Evolutionary conservation across 2,888 invertebrate genomes (phyloP), one percentile per base, ranked within the genome.

Genomic region (Mystacides longicornis): DNA sequence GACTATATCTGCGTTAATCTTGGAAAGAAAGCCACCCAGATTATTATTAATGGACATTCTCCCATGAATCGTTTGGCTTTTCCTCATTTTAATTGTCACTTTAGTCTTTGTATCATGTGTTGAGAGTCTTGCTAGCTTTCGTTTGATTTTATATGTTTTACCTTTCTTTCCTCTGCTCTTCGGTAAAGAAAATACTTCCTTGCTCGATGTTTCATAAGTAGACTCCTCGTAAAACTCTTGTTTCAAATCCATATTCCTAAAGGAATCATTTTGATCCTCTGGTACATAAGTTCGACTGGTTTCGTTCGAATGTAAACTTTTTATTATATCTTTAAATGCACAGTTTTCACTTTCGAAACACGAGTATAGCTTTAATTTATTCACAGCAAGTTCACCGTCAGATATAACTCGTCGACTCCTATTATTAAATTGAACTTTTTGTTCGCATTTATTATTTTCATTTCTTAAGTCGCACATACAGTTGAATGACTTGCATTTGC

Each of bases 11-110:
- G 33, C 23, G 47, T 55, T 55, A 14, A 55, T 49, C 21, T 51
- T 51, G 5, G 22, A 20, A 4, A 55, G 19, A 14, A 55, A 21
- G 14, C 14, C 20, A 20, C 23, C 51, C 2, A 55, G 14, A 55
- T 51, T 55, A 23, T 49, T 27, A 16, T 21, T 22, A 22, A 53
- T 21, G 37, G 14, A 37, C 37, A 37, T 37, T 37, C 16, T 37
- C 37, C 37, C 37, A 7, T 16, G 37, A 7, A 37, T 37, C 4
- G 46, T 23, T 20, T 20, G 23, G 19, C 48, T 48, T 3, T 53
- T 31, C 9, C 48, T 53, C 53, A 53, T 53, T 18, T 53, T 22
- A 19, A 53, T 53, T 48, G 48, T 53, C n/a, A 53, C 14, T 27
- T 42, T 52, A 3, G 53, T 53, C 37, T 21, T 48, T 37, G 48